phyloP scores from a whole-genome alignment of 2,797 vertebrate species.

The Alauda arvensis region DNA sequence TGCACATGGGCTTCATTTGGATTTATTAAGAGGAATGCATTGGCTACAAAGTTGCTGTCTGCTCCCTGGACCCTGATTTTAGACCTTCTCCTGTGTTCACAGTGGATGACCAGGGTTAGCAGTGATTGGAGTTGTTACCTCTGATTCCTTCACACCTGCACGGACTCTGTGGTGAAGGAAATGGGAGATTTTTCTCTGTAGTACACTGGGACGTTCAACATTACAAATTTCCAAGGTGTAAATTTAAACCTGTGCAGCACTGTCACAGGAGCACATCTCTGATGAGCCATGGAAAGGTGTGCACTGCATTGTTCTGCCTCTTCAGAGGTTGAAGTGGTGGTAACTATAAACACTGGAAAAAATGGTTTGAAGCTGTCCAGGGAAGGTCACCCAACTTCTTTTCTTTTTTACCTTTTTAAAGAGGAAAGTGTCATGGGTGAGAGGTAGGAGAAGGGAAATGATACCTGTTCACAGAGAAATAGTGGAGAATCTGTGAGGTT shows the following conservation, averaged over 20 bases:
- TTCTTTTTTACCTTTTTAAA: not conserved
- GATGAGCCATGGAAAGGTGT: not conserved
- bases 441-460: not conserved
- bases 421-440: not conserved
- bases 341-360: not conserved
- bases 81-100: not conserved
- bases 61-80: not conserved
- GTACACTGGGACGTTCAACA: accelerated
- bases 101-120: not conserved
- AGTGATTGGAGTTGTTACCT: not conserved
- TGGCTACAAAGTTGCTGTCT: not conserved
- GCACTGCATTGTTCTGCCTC: not conserved
- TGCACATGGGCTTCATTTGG: not conserved
- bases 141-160: not conserved
- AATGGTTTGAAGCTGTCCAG: not conserved
- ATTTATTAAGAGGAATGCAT: not conserved
- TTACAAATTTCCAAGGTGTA: not conserved
- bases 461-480: not conserved
- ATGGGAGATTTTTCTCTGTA: not conserved
- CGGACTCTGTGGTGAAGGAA: not conserved
- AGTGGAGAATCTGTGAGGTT: not conserved
- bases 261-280: not conserved
- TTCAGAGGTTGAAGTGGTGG: not conserved
- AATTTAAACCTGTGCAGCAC: not conserved
- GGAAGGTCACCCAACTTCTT: not conserved